Evolutionary conservation across 2,113 vertebrate species (phyloP), one percentile per base, ranked within the genome.

Genomic region (Okapia johnstoni): DNA sequence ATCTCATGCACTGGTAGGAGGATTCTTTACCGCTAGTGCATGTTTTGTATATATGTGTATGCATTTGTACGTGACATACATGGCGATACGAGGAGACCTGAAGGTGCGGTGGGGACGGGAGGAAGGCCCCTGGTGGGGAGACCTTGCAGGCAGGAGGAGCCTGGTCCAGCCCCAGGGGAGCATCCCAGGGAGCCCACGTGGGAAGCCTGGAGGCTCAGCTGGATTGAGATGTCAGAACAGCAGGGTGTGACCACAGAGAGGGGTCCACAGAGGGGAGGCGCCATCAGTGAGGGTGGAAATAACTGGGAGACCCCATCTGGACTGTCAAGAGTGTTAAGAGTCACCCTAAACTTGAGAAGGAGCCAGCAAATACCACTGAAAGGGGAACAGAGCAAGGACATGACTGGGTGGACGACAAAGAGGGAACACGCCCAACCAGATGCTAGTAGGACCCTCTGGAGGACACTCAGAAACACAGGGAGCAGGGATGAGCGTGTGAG

Each of bases 251-350:
- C 13, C 13, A 21, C 46, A 57, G 30, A 26, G 50, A n/a, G 17
- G 13, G 19, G 26, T 76, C 60, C 2, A 1, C 0, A 0, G 26
- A 0, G 1, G 28, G 14, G 6, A 66, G 23, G 8, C 0, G 0
- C 58, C 30, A 36, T 36, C 21, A 33, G 46, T 5, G 33, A 60
- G 12, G 16, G 33, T n/a, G 17, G 36, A 48, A 43, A 58, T 46
- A 30, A 40, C 30, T 16, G 33, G 30, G 7, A 25, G 46, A 15
- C 46, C 16, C 17, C 28, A 30, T 4, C 48, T 13, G 11, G n/a
- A 58, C 23, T 17, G 3, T 70, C 28, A 28, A 16, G 48, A 15
- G 13, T 5, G 4, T 16, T 40, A 30, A 21, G 52, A 25, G 2
- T 1, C 25, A 13, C 15, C 23, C n/a, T 28, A 33, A 13, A 55